A percentile compares a stretch with the other conserved stretches of the same genome.
These are phyloP conservation scores for Corvus moneduloides DNA, from an alignment of 2,113 vertebrate species.

Conservation along the genomic window DNA sequence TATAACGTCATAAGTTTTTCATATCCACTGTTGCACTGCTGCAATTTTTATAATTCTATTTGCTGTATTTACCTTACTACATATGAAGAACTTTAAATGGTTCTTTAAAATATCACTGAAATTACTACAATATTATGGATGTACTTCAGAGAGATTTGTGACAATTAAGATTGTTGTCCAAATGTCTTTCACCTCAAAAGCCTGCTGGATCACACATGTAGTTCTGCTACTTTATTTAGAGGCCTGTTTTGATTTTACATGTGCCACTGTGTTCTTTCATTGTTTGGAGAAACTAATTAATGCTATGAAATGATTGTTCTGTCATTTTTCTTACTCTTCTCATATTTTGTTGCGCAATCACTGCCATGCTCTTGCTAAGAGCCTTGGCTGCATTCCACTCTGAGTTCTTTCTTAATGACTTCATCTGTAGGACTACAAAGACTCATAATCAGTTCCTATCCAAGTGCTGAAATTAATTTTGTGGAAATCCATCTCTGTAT, in stretches of 20 bases:
- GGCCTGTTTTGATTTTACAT: not conserved
- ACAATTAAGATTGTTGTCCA: not conserved
- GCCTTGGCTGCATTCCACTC: not conserved
- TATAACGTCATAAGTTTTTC: not conserved
- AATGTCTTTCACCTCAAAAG: not conserved
- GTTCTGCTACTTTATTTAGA: not conserved
- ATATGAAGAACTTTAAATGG: not conserved
- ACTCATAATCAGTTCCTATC: conserved; percentile 23
- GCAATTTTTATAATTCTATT: not conserved
- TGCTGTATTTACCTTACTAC: not conserved
- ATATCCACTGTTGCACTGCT: not conserved
- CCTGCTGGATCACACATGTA: not conserved
- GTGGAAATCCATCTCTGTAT: conserved; percentile 9
- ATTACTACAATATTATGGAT: not conserved
- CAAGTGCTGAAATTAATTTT: conserved; percentile 43
- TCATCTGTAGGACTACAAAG: conserved; percentile 39
- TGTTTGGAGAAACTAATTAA: not conserved
- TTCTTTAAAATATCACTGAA: not conserved
- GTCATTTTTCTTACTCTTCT: conserved; percentile 4
- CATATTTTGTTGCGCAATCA: not conserved
- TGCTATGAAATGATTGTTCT: not conserved
- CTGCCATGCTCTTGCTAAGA: not conserved
- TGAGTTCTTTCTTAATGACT: not conserved
- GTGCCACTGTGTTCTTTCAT: not conserved
- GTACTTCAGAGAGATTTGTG: not conserved